Evolutionary conservation across 2,797 vertebrate species (phyloP), one percentile per base, ranked within the genome.

Genomic region (Enteromius anoplus): DNA sequence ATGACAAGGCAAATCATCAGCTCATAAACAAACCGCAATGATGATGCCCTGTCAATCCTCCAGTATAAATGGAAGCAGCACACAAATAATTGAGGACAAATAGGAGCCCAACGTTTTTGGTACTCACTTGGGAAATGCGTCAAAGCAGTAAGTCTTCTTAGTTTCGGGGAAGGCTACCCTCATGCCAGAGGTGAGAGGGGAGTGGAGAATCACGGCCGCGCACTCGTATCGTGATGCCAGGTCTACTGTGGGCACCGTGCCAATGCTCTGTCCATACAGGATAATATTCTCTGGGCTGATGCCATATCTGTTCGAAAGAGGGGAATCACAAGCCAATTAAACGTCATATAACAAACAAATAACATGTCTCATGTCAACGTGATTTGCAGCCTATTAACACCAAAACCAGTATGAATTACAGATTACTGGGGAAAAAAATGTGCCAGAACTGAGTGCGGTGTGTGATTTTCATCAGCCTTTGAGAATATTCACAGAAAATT

Each of bases 111-210:
- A 23, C 0, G 21, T 42, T 55, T 81, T 32, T 4, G 2, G 17
- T 49, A 89, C 96, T 96, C 92, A 98, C 97, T 98, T 99, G 89
- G 97, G 97, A 89, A 99, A 99, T 21, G 97, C 97, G 29, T 98
- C 97, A 0, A 99, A 99, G 93, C 97, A 98, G 88, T 98, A 98
- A 8, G 97, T 98, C 93, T 98, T 98, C 95, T 96, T 98, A 80
- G 97, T 98, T 83, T 99, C 97, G 0, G 97, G 97, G 90, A 99
- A 99, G 88, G 97, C 97, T 2, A 99, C 97, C 53, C 97, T 93
- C 97, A 99, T 98, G 91, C 97, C 97, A 0, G 97, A 99, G 49
- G 97, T 98, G 78, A 99, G 94, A 0, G 97, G 97, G 0, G 97
- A 99, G 88, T 99, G 97, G 75, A 99, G 95, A 68, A 99, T 95